phyloP scores from a whole-genome alignment of 2,888 invertebrate species.

The Chaitophorus viminalis region DNA sequence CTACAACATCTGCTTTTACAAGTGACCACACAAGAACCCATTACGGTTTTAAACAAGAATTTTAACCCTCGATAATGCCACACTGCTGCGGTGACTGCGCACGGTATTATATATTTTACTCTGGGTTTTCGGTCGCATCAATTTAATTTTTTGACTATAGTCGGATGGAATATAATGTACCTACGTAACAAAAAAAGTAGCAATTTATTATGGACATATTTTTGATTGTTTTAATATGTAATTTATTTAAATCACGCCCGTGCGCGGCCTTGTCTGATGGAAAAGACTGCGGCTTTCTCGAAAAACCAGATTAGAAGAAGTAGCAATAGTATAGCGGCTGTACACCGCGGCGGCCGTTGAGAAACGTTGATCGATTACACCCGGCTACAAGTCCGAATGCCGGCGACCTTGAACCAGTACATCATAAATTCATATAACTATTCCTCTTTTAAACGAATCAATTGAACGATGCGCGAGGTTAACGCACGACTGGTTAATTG shows the following conservation, averaged over 20 bases:
- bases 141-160: neutral
- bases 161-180: neutral
- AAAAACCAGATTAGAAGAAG: slow-evolving; percentile 49
- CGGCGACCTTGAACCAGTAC: slow-evolving; percentile 52
- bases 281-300: slow-evolving; percentile 42
- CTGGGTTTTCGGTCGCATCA: neutral
- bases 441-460: slow-evolving; percentile 43
- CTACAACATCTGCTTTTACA: slow-evolving; percentile 46
- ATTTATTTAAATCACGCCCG: slow-evolving; percentile 40
- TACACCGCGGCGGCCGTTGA: neutral
- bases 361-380: slow-evolving; percentile 58
- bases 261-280: slow-evolving; percentile 32
- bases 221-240: neutral
- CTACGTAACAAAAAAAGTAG: neutral
- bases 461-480: slow-evolving; percentile 36
- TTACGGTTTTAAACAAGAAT: slow-evolving; percentile 1
- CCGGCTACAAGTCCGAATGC: neutral
- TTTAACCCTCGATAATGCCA: neutral
- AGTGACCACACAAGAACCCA: slow-evolving; percentile 47
- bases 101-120: neutral
- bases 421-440: slow-evolving; percentile 4
- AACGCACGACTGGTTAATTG: slow-evolving; percentile 42
- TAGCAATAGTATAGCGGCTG: neutral
- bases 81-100: neutral
- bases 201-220: slow-evolving; percentile 1